Percentiles rank a stretch among this genome's conserved stretches.
Conservation (phyloP, 1,140 invertebrate genomes). For the Drosophila repletoides region DNA sequence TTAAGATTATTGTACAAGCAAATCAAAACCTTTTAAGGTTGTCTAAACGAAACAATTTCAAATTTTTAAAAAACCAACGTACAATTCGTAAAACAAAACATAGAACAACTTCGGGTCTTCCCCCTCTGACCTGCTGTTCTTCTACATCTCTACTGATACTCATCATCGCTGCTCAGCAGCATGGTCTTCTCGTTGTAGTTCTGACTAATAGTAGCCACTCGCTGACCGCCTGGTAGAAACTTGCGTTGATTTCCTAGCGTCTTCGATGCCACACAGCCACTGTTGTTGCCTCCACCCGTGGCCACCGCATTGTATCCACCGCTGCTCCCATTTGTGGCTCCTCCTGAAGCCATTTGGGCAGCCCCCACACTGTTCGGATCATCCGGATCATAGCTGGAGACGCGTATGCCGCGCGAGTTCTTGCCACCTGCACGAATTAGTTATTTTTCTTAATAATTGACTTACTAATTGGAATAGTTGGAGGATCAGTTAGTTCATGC, state of each 20-base stretch:
- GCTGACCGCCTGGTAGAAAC: slow-evolving; percentile 85
- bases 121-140: background rate
- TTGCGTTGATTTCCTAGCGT: slow-evolving; percentile 80
- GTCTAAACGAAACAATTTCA: slow-evolving; percentile 29
- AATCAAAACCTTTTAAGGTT: slow-evolving; percentile 33
- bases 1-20: slow-evolving; percentile 77
- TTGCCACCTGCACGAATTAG: slow-evolving; percentile 84
- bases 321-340: slow-evolving; percentile 32
- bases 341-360: slow-evolving; percentile 51
- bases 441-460: slow-evolving; percentile 13
- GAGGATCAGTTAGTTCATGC: slow-evolving; percentile 26
- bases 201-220: slow-evolving; percentile 90
- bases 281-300: slow-evolving; percentile 52
- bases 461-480: background rate
- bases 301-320: slow-evolving; percentile 78
- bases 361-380: slow-evolving; percentile 83
- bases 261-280: slow-evolving; percentile 81
- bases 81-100: slow-evolving; percentile 43
- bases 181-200: slow-evolving; percentile 98
- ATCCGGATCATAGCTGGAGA: slow-evolving; percentile 87
- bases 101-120: background rate
- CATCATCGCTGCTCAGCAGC: slow-evolving; percentile 97
- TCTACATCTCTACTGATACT: slow-evolving; percentile 90
- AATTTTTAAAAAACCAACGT: slow-evolving; percentile 41
- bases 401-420: slow-evolving; percentile 86